Evolutionary conservation across 2,797 vertebrate species (phyloP), one percentile per base, ranked within the genome.

Genomic region (Lateolabrax maculatus): DNA sequence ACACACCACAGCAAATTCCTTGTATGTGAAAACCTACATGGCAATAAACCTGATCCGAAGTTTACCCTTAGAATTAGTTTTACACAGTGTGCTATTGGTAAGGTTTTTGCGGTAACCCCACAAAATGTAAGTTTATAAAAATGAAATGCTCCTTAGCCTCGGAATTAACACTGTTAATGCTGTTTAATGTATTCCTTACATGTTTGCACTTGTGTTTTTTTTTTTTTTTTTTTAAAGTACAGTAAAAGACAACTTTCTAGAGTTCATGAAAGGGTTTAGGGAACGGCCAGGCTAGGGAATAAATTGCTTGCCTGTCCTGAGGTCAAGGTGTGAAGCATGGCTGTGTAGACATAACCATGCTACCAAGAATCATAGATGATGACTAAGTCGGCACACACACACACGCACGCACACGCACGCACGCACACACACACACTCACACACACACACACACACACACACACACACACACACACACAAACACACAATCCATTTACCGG

Each of bases 401-500:
- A 66, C 46, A 55, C 52, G 70, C 21, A 52, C 31, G 63, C 65
- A 52, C 34, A 76, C 29, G 29, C 23, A 63, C 18, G 23, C 39
- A 55, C 31, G 49, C 60, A 52, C 63, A 72, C 41, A 36, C 25
- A 68, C 55, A 48, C 39, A 80, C 18, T 64, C 67, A n/a, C n/a
- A n/a, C n/a, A n/a, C 3, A 31, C 68, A 51, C n/a, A 69, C 37
- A 56, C 46, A 66, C 46, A 55, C 52, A 74, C 21, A 52, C 31
- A 68, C 65, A 52, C 34, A 76, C 29, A 34, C 23, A 63, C 18
- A 27, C 39, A 55, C 31, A 55, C 60, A 52, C 63, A 72, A 36
- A 36, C 25, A 68, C 55, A 48, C 39, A 80, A 21, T 64, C 67
- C 49, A 62, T 86, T 83, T 80, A 71, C 70, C 12, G n/a, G 79